Evolutionary conservation across 1,140 invertebrate genomes (phyloP).

Genomic region (Lamellibrachia luymesi): DNA sequence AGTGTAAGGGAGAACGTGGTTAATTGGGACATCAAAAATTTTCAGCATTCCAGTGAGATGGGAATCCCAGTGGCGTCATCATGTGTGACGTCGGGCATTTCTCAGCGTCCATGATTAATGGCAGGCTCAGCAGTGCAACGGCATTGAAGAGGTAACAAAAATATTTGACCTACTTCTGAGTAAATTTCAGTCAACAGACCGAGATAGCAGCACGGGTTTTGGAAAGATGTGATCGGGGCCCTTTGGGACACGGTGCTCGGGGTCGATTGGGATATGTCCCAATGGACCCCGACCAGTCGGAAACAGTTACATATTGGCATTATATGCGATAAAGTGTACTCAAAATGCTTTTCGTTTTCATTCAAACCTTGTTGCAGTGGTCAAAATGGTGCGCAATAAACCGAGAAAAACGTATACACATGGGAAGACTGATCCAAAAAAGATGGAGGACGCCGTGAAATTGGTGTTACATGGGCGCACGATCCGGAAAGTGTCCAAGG

Average conservation of each 20-base stretch:
- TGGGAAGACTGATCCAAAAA: not conserved
- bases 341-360: not conserved
- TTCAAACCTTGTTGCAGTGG: not conserved
- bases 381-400: constrained; percentile 7
- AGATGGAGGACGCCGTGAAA: constrained; percentile 9
- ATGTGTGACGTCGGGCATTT: not conserved
- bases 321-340: not conserved
- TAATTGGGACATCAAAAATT: too few relatives aligned
- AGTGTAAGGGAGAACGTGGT: not conserved
- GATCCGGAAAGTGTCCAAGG: constrained; percentile 10
- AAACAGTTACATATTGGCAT: not conserved
- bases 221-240: not conserved
- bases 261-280: not conserved
- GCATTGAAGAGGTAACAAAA: constrained; percentile 6
- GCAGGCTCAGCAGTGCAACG: not conserved
- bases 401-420: constrained; percentile 10
- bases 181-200: not conserved
- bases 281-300: not conserved
- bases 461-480: not conserved
- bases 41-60: too few relatives aligned
- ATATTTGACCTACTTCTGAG: not conserved
- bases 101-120: not conserved
- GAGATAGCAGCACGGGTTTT: not conserved
- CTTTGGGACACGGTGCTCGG: not conserved
- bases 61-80: too few relatives aligned